A percentile compares a stretch with the other conserved stretches of the same genome.
These are phyloP conservation scores for Axis porcinus DNA, from an alignment of 2,113 vertebrate genomes.

Conservation along the genomic window DNA sequence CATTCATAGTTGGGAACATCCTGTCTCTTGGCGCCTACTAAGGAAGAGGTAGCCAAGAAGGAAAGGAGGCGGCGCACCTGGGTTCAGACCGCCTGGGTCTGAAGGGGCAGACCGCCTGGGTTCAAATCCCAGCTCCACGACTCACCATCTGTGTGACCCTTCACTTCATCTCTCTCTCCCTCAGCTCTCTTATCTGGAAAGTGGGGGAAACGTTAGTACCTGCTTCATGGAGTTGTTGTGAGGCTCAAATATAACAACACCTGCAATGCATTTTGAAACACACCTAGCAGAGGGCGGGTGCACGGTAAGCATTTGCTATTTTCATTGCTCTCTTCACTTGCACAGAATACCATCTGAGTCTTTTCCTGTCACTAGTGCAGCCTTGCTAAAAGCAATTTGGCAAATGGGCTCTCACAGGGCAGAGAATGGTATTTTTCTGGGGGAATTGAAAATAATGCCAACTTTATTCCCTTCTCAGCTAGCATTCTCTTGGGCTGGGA, in stretches of 20 bases:
- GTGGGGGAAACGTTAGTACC: neutral
- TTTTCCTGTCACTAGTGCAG: conserved; percentile 24
- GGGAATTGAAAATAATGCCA: conserved; percentile 42
- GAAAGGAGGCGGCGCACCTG: neutral
- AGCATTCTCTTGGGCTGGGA: neutral
- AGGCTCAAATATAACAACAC: neutral
- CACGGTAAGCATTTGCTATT: neutral
- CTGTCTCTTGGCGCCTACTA: neutral
- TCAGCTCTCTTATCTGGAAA: neutral
- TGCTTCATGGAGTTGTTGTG: neutral
- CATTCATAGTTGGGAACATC: neutral
- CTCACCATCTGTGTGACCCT: neutral
- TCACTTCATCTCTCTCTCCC: neutral
- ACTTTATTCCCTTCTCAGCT: conserved; percentile 9
- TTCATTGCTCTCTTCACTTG: neutral
- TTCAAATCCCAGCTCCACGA: neutral
- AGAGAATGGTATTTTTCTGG: conserved; percentile 28
- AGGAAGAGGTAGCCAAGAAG: neutral
- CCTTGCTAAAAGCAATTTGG: conserved; percentile 44
- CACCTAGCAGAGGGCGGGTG: neutral
- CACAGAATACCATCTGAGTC: neutral
- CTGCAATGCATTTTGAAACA: neutral
- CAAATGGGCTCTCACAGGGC: conserved; percentile 15
- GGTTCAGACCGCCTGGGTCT: neutral
- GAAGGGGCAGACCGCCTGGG: neutral